Evolutionary conservation across 2,888 invertebrate genomes (phyloP).

Genomic region (Chrysolina americana): DNA sequence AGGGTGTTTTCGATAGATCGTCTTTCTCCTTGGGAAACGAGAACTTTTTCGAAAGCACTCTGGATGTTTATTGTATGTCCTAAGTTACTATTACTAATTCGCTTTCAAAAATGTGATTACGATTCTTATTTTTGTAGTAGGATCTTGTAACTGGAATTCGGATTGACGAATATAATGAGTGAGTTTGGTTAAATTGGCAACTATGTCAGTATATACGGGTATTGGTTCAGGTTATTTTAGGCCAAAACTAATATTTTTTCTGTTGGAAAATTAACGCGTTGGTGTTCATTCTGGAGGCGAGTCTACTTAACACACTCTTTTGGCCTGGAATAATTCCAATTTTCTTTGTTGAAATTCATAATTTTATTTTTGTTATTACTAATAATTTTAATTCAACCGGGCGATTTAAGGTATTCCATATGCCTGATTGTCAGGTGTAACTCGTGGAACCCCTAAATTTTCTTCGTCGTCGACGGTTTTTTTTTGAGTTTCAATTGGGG

Average conservation of each 20-base stretch:
- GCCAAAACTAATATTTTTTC: background rate
- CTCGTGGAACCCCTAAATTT: slow-evolving; percentile 18
- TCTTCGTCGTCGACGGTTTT: slow-evolving; percentile 20
- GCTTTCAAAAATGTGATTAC: slow-evolving; percentile 12
- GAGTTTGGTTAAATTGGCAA: slow-evolving; percentile 24
- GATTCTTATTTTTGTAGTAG: slow-evolving; percentile 1
- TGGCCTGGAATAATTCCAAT: slow-evolving; percentile 17
- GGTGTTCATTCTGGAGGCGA: background rate
- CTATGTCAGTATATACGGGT: slow-evolving; percentile 34
- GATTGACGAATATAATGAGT: background rate
- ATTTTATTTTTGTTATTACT: slow-evolving; percentile 30
- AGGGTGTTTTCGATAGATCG: slow-evolving; percentile 1
- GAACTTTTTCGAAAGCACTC: slow-evolving; percentile 1
- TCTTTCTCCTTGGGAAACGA: background rate
- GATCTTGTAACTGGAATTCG: slow-evolving; percentile 2
- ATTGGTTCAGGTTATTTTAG: slow-evolving; percentile 24
- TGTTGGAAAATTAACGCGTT: background rate
- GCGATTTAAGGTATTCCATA: slow-evolving; percentile 35
- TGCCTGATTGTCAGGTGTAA: slow-evolving; percentile 33
- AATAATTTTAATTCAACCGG: slow-evolving; percentile 20
- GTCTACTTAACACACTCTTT: background rate
- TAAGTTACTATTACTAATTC: slow-evolving; percentile 8
- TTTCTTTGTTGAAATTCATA: slow-evolving; percentile 27
- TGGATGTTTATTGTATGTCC: background rate
- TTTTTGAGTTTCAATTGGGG: slow-evolving; percentile 24